phyloP scores from a whole-genome alignment of 1,140 invertebrate genomes.

The Ladona fulva region DNA sequence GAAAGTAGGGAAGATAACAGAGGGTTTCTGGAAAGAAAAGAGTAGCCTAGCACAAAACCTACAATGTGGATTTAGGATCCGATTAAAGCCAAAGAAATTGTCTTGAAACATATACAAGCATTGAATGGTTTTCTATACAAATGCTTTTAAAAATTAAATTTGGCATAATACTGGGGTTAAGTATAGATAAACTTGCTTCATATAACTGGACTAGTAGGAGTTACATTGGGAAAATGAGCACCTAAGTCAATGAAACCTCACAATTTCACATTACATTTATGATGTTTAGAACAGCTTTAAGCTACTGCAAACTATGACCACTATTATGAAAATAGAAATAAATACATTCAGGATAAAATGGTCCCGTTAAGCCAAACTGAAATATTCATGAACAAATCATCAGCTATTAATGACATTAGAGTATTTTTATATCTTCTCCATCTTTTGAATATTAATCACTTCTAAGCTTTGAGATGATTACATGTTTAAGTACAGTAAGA shows the following conservation, averaged over 20 bases:
- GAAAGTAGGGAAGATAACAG: too few species aligned
- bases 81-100: too few species aligned
- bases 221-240: neutral
- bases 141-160: too few species aligned
- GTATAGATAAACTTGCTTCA: too few species aligned
- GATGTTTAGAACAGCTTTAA: neutral
- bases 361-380: constrained; percentile 3
- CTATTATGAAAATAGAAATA: constrained; percentile 9
- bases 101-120: too few species aligned
- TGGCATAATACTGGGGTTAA: too few species aligned
- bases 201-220: too few species aligned
- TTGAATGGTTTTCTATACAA: too few species aligned
- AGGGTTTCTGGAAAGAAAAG: too few species aligned
- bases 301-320: neutral
- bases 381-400: neutral
- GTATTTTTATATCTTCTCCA: too few species aligned
- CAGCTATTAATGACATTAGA: neutral
- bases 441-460: neutral
- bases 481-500: neutral
- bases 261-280: constrained; percentile 10
- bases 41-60: too few species aligned
- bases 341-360: neutral
- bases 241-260: constrained; percentile 1
- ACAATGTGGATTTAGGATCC: too few species aligned
- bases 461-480: neutral